A percentile compares a stretch with the other conserved stretches of the same genome.
phyloP scores from a whole-genome alignment of 2,797 vertebrate species.

The Yasuhikotakia modesta region DNA sequence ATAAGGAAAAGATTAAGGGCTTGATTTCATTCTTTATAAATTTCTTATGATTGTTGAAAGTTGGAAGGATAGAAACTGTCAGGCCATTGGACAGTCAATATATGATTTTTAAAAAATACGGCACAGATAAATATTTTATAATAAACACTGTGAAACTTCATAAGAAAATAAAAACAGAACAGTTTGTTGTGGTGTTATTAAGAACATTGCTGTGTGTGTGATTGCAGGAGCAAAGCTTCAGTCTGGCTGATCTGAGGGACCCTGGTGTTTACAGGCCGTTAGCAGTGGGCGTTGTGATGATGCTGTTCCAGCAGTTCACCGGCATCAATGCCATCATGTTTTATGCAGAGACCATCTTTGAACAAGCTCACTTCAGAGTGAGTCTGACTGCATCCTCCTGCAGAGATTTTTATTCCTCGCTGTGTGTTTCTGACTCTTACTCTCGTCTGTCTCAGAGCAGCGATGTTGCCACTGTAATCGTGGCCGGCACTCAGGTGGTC shows the following conservation, averaged over 20 bases:
- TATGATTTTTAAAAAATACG: no score
- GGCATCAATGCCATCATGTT: conserved; percentile 96
- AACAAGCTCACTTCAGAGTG: conserved; percentile 88
- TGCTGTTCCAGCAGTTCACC: conserved; percentile 90
- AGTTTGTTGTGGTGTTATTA: no score
- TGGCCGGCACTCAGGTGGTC: conserved; percentile 85
- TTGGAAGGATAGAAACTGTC: no score
- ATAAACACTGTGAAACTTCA: no score
- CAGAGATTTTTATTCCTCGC: not conserved
- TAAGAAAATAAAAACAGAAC: no score
- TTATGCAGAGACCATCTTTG: conserved; percentile 89
- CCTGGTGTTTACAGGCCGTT: conserved; percentile 88
- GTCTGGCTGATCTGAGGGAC: conserved; percentile 76
- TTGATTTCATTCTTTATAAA: no score
- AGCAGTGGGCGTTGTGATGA: conserved; percentile 81
- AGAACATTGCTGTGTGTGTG: not conserved
- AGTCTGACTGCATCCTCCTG: not conserved
- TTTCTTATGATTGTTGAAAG: no score
- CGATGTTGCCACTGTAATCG: conserved; percentile 82
- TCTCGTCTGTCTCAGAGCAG: conserved; percentile 76
- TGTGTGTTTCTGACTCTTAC: not conserved
- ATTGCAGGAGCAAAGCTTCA: conserved; percentile 72
- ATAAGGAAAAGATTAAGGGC: no score
- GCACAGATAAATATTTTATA: no score
- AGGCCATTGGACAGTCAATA: no score